Percentiles rank a stretch among this genome's conserved stretches.
phyloP scores from a whole-genome alignment of 2,113 vertebrate genomes.

The Rissa tridactyla region DNA sequence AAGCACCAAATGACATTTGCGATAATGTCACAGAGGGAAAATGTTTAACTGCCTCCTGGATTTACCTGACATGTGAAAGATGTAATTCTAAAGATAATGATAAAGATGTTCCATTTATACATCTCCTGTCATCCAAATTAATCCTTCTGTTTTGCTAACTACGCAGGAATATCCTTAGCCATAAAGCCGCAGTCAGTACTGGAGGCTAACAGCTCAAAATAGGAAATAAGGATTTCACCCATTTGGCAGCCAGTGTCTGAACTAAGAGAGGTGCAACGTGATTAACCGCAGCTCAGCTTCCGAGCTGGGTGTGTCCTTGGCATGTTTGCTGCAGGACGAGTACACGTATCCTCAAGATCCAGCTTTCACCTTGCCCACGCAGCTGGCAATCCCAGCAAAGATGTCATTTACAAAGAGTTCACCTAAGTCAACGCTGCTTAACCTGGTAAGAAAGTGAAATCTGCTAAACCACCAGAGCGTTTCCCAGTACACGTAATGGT shows the following conservation, averaged over 20 bases:
- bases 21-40: slow-evolving; percentile 13
- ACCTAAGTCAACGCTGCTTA: not conserved
- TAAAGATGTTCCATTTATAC: not conserved
- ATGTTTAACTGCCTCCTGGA: slow-evolving; percentile 15
- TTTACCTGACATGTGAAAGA: slow-evolving; percentile 2
- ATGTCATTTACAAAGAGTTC: not conserved
- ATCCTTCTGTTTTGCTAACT: not conserved
- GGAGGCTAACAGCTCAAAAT: not conserved
- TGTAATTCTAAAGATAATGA: not conserved
- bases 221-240: not conserved
- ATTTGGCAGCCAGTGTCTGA: not conserved
- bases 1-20: slow-evolving; percentile 27
- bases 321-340: not conserved
- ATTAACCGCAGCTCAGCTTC: not conserved
- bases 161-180: not conserved
- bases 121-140: not conserved
- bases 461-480: not conserved
- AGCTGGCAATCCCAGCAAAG: not conserved
- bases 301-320: not conserved
- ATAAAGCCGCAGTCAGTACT: not conserved
- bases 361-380: not conserved
- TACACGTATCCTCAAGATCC: not conserved
- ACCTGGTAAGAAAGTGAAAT: not conserved
- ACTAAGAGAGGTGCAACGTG: rapidly evolving
- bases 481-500: not conserved